Evolutionary conservation across 2,888 invertebrate genomes (phyloP).

Genomic region (Coronaproctus castanopsis): DNA sequence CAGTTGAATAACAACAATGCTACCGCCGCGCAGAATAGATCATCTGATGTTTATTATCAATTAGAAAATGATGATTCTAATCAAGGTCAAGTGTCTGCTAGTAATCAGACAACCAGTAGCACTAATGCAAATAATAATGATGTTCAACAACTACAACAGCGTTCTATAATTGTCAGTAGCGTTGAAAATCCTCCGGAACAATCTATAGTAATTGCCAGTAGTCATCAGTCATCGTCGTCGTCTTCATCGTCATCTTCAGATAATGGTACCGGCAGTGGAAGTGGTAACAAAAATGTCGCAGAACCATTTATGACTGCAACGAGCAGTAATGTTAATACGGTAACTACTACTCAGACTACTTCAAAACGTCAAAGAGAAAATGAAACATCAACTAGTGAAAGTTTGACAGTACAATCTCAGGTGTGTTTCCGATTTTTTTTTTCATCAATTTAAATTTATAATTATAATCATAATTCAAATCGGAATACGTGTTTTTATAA

Average conservation of each 20-base stretch:
- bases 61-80: conserved; percentile 11
- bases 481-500: too few species aligned
- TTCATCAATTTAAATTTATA: too few species aligned
- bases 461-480: too few species aligned
- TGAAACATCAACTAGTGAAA: too few species aligned
- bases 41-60: conserved; percentile 9
- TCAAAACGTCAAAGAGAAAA: conserved; percentile 39
- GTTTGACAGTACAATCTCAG: conserved; percentile 25
- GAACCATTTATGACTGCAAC: conserved; percentile 8
- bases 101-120: conserved; percentile 10
- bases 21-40: conserved; percentile 1
- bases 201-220: conserved; percentile 24
- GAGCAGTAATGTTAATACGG: conserved; percentile 39
- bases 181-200: conserved; percentile 14
- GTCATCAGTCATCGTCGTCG: conserved; percentile 21
- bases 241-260: neutral
- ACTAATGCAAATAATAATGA: neutral
- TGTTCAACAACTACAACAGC: neutral
- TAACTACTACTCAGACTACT: conserved; percentile 42
- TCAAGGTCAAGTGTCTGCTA: conserved; percentile 15
- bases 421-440: conserved; percentile 4
- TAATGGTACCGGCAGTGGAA: too few species aligned
- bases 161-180: conserved; percentile 9
- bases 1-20: neutral
- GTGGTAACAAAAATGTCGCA: conserved; percentile 23